Conservation (phyloP, 2,797 vertebrate genomes). For the Coranthus polyacanthus region DNA sequence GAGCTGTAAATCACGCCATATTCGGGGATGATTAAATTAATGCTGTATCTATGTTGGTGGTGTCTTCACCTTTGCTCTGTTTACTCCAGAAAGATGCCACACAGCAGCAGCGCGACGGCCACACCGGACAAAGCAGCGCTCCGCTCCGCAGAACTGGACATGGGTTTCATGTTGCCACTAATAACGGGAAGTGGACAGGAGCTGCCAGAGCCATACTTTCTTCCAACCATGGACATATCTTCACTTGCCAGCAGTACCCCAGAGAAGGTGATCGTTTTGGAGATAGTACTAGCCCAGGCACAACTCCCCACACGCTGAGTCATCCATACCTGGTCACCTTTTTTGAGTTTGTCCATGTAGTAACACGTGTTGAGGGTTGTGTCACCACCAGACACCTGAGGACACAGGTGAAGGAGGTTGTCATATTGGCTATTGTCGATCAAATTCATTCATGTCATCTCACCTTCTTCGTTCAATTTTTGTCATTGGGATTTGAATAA, state of each 20-base stretch:
- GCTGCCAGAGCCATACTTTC: not conserved
- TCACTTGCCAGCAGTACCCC: constrained; percentile 40
- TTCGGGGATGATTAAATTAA: too few relatives aligned
- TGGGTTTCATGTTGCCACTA: rapidly evolving
- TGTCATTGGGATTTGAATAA: too few relatives aligned
- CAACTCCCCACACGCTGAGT: constrained; percentile 17
- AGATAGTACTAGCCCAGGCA: constrained; percentile 39
- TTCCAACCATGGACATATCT: constrained; percentile 23
- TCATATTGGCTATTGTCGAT: not conserved
- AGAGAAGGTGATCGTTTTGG: constrained; percentile 59
- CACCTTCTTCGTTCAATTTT: not conserved
- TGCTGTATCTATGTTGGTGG: too few relatives aligned
- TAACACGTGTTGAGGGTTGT: constrained; percentile 54
- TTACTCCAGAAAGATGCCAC: too few relatives aligned
- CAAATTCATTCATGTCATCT: too few relatives aligned
- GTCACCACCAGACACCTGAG: constrained; percentile 32
- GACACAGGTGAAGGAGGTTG: not conserved
- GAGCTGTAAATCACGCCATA: too few relatives aligned
- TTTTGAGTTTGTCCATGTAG: constrained; percentile 32
- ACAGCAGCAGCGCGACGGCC: not conserved
- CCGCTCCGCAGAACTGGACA: not conserved
- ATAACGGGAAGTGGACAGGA: constrained; percentile 16
- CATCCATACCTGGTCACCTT: constrained; percentile 37
- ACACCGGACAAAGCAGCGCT: not conserved
- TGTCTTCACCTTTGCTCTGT: too few relatives aligned